Evolutionary conservation across 2,113 vertebrate species (phyloP), one percentile per base, ranked within the genome.

Genomic region (Desmodus rotundus): DNA sequence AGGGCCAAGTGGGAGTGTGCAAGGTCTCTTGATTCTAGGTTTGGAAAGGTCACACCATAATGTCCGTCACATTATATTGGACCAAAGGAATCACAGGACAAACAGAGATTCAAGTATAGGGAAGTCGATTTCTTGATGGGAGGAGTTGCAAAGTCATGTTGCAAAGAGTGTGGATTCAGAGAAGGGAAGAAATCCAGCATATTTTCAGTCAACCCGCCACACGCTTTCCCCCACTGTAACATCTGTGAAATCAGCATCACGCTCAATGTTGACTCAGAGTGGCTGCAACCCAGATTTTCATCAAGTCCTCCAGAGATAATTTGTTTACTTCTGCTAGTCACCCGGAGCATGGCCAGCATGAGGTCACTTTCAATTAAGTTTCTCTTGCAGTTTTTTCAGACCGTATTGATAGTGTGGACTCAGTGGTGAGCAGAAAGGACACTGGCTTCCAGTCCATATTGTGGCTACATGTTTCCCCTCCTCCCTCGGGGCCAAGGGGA

Each of bases 151-250:
- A 31, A 52, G 13, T 56, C 26, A 16, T 56, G 2, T n/a, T 74
- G 24, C 38, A 58, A 84, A 65, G 33, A 13, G 15, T 22, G 38
- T 83, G 41, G 47, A 31, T 41, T 58, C 1, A 50, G 12, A 17
- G 16, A 63, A 76, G 45, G 54, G n/a, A 70, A 80, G 43, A 50
- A 50, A 6, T 36, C 17, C 24, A 31, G 45, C 5, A 3, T 50
- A 8, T 12, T 58, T 81, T 50, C 17, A 45, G 28, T 19, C 31
- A 47, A 33, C 9, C 15, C 8, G 3, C 3, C 5, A 15, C 19
- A 36, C 1, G 28, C 6, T 3, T 13, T 2, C 0, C 17, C 14
- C n/a, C 45, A 22, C 14, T 72, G 6, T 33, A 38, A 24, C 3
- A 15, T 70, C 19, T 74, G 16, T 47, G 73, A 93, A 78, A 76